Evolutionary conservation across 2,113 vertebrate genomes (phyloP).

Genomic region (Eira barbara): DNA sequence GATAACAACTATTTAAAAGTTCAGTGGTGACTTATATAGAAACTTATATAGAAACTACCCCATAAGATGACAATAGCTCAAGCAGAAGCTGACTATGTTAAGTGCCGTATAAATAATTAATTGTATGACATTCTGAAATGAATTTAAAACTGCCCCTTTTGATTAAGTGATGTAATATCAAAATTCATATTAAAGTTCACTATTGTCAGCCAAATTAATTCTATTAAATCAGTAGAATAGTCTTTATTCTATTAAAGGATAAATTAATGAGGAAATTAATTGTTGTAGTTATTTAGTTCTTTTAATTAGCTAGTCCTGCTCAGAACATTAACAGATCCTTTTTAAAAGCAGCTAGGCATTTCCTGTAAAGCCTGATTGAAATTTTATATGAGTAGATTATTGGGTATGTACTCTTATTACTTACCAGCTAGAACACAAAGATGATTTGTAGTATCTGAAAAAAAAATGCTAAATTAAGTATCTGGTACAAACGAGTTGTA

Average conservation of each 20-base stretch:
- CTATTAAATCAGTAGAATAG: not conserved
- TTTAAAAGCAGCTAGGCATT: not conserved
- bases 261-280: conserved; percentile 35
- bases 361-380: not conserved
- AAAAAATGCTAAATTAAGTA: conserved; percentile 18
- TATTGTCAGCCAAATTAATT: conserved; percentile 31
- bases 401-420: not conserved
- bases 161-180: conserved; percentile 19
- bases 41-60: not conserved
- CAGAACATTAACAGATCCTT: not conserved
- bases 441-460: not conserved
- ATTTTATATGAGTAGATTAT: not conserved
- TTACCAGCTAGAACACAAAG: not conserved
- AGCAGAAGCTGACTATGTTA: not conserved
- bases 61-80: not conserved
- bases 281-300: not conserved
- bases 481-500: not conserved
- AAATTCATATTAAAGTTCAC: conserved; percentile 39
- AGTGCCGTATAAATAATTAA: conserved; percentile 23
- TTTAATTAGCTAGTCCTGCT: conserved; percentile 5
- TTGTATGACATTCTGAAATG: not conserved
- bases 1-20: not conserved
- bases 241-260: not conserved
- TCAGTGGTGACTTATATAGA: not conserved
- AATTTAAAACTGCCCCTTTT: conserved; percentile 42